Percentiles rank a stretch among this genome's conserved stretches.
Evolutionary conservation across 1,140 invertebrate species (phyloP).

Genomic region (Mya arenaria): DNA sequence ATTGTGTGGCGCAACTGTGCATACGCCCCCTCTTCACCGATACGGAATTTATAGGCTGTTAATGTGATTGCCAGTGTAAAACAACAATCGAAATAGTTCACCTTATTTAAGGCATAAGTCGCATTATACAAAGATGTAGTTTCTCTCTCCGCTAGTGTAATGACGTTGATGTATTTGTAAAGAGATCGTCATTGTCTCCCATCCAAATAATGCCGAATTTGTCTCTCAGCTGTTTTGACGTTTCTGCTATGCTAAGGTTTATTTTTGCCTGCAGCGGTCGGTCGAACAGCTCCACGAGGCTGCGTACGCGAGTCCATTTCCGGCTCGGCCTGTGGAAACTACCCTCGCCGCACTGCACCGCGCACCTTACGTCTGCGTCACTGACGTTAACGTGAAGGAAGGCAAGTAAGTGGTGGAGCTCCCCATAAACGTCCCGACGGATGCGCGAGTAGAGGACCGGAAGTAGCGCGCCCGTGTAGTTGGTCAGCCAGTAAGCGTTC

Average conservation of each 20-base stretch:
- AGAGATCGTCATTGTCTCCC: neutral
- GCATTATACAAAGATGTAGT: too few relatives aligned
- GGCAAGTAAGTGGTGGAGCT: neutral
- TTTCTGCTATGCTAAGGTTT: neutral
- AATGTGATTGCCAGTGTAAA: too few relatives aligned
- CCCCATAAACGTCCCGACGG: neutral
- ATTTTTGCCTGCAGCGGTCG: neutral
- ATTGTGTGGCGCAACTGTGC: too few relatives aligned
- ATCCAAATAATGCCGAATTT: constrained; percentile 14
- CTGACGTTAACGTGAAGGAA: neutral
- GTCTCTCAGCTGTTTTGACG: neutral
- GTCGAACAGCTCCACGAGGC: neutral
- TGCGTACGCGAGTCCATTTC: neutral
- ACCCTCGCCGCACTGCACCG: constrained; percentile 9
- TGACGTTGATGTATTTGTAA: neutral
- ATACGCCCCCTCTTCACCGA: too few relatives aligned
- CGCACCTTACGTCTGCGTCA: constrained; percentile 1
- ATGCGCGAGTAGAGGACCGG: constrained; percentile 15
- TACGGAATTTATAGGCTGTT: too few relatives aligned
- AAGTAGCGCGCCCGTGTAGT: constrained; percentile 4
- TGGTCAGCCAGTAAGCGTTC: neutral
- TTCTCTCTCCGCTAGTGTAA: too few relatives aligned
- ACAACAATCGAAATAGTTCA: too few relatives aligned
- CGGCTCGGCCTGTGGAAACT: constrained; percentile 3
- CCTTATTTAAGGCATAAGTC: too few relatives aligned